phyloP scores from a whole-genome alignment of 1,140 invertebrate genomes.

The Pogonognathellus flavescens region DNA sequence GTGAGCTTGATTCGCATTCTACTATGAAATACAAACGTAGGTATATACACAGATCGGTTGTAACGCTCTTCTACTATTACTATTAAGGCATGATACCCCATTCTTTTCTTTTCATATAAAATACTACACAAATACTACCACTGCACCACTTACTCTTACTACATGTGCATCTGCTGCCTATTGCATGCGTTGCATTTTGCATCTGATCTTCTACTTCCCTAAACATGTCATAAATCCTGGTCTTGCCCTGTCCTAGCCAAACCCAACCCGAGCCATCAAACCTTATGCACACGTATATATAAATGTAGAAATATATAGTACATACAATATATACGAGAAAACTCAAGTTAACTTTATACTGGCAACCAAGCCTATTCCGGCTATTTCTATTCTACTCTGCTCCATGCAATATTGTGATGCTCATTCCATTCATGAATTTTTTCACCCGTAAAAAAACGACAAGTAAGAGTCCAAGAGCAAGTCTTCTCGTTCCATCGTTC shows the following conservation, averaged over 20 bases:
- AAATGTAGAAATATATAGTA: too few relatives aligned
- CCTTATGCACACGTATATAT: too few relatives aligned
- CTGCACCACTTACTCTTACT: too few relatives aligned
- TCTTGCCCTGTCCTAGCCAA: slow-evolving; percentile 31
- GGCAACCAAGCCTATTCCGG: background rate
- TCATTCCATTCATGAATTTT: slow-evolving; percentile 52
- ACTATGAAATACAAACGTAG: too few relatives aligned
- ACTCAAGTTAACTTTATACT: background rate
- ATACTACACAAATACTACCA: background rate
- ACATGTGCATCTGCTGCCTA: slow-evolving; percentile 31
- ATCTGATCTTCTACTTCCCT: slow-evolving; percentile 46
- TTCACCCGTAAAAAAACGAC: slow-evolving; percentile 41
- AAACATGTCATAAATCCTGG: slow-evolving; percentile 50
- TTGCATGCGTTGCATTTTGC: slow-evolving; percentile 41
- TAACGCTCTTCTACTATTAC: too few relatives aligned
- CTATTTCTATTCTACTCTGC: slow-evolving; percentile 35
- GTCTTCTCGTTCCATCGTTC: slow-evolving; percentile 3
- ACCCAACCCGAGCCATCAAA: background rate
- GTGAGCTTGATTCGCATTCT: too few relatives aligned
- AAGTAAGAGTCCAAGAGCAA: slow-evolving; percentile 41
- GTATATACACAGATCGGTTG: too few relatives aligned
- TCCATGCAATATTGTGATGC: slow-evolving; percentile 41
- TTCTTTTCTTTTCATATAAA: slow-evolving; percentile 6
- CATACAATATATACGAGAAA: background rate
- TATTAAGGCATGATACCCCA: background rate